Percentiles rank a stretch among this genome's conserved stretches.
Conservation (phyloP, 2,113 vertebrate genomes). For the Sterna hirundo region DNA sequence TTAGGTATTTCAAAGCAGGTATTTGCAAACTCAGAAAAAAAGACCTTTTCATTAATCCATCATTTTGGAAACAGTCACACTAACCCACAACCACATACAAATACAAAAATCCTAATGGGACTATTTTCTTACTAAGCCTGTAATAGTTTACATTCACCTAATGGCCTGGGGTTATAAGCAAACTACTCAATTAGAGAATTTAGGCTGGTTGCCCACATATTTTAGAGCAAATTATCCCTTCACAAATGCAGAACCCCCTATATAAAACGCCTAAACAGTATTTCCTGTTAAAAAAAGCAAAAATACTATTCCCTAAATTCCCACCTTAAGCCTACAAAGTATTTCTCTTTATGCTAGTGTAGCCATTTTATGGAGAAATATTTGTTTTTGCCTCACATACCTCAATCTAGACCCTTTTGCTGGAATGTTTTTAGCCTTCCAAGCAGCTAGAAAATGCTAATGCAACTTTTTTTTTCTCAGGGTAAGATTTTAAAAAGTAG, state of each 20-base stretch:
- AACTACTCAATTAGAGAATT: conserved; percentile 85
- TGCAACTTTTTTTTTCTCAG: not conserved
- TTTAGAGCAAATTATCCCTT: conserved; percentile 83
- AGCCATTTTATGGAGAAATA: conserved; percentile 73
- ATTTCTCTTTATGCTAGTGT: conserved; percentile 66
- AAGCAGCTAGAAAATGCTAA: conserved; percentile 58
- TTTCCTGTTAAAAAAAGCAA: conserved; percentile 74
- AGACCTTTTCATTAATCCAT: conserved; percentile 75
- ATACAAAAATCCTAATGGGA: conserved; percentile 83
- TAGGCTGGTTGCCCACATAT: conserved; percentile 83
- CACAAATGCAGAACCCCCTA: conserved; percentile 77
- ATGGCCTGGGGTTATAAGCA: conserved; percentile 82
- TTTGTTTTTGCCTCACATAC: conserved; percentile 70
- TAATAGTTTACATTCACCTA: conserved; percentile 84
- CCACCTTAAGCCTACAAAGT: conserved; percentile 72
- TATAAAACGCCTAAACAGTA: conserved; percentile 79
- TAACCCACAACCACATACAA: conserved; percentile 74
- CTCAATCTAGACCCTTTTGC: conserved; percentile 59
- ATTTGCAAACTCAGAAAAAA: conserved; percentile 70
- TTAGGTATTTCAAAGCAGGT: conserved; percentile 68
- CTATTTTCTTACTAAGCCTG: conserved; percentile 80
- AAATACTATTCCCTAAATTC: conserved; percentile 77
- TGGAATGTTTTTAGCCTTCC: conserved; percentile 61
- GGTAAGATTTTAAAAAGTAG: conserved; percentile 31
- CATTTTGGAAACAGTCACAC: conserved; percentile 75